Evolutionary conservation across 2,113 vertebrate genomes (phyloP), one percentile per base, ranked within the genome.

Genomic region (Odobenus rosmarus): DNA sequence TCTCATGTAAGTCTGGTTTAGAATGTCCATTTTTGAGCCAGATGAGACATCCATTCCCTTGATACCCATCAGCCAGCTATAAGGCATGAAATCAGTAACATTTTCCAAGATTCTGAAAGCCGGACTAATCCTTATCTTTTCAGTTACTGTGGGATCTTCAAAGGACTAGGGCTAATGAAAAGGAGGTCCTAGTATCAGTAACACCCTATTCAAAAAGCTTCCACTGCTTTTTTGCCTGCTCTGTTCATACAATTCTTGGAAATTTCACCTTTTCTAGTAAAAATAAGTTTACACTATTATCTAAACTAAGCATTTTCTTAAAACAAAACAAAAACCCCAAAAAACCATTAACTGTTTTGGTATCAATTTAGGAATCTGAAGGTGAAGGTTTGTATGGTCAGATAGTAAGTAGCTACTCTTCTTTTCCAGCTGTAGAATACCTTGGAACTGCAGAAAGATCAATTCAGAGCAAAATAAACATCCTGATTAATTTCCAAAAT

Each of bases 401-500:
- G 61, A 80, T 16, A 88, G 33, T 84, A 88, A 88, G 51, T 33
- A 23, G 21, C 67, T 69, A 86, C 31, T 82, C 72, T 97, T 77
- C 80, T 96, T 86, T 84, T 33, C 39, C 24, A 90, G 24, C 11
- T 88, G 19, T 49, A 86, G 59, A 92, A 64, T 57, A 90, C 28
- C 39, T 76, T 94, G 69, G 5, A 88, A 96, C 23, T 93, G 46
- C 10, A 92, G 93, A 96, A 97, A 95, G 87, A 97, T 86, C 36
- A 93, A 88, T 85, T 95, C 64, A 89, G 86, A 89, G 81, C 21
- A 93, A 96, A 92, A 88, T 39, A 96, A 97, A 97, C 55, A 96
- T 82, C 90, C 51, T 84, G 67, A 94, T 89, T 93, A 90, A 96
- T 96, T 96, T 96, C 24, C n/a, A 92, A 96, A 97, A 96, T 49